Evolutionary conservation across 2,113 vertebrate genomes (phyloP), one percentile per base, ranked within the genome.

Genomic region (Neoarius graeffei): DNA sequence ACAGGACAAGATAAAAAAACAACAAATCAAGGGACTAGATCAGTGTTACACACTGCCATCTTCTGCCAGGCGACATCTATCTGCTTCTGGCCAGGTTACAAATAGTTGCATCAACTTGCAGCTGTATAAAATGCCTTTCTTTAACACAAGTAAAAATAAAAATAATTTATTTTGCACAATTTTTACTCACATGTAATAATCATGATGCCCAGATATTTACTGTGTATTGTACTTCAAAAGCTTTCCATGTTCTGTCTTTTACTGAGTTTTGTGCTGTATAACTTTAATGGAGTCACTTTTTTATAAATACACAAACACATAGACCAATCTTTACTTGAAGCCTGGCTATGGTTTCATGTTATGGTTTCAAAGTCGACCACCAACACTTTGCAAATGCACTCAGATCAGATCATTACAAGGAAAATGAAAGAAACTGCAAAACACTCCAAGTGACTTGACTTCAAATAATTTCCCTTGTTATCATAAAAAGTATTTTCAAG

Each of bases 21-120:
- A 92, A 62, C 6, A 87, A 92, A 94, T 95, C 91, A 87, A 93
- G 73, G 7, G 50, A 69, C 20, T 56, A 25, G 59, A 79, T 66
- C 27, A 48, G 27, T 67, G 48, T 42, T 67, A 42, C 30, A 80
- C 57, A 57, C 48, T 77, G 86, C 57, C 56, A 56, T 56, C 7
- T 52, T 92, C 87, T 73, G 73, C n/a, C 4, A 23, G 42, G 9
- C 8, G 50, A 69, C 57, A 67, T 66, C 15, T 77, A 59, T 80
- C 71, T 35, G 59, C 20, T 13, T 85, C 80, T 81, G 59, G n/a
- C 1, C 13, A n/a, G 59, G 57, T 76, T 57, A 66, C 10, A 64
- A 59, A 64, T 60, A 7, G n/a, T 17, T 17, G 2, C 14, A 84
- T 57, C 6, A 30, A 3, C 20, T 10, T 81, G 27, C 79, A 59